Evolutionary conservation across 2,888 invertebrate species (phyloP), one percentile per base, ranked within the genome.

Genomic region (Acleris emargana): DNA sequence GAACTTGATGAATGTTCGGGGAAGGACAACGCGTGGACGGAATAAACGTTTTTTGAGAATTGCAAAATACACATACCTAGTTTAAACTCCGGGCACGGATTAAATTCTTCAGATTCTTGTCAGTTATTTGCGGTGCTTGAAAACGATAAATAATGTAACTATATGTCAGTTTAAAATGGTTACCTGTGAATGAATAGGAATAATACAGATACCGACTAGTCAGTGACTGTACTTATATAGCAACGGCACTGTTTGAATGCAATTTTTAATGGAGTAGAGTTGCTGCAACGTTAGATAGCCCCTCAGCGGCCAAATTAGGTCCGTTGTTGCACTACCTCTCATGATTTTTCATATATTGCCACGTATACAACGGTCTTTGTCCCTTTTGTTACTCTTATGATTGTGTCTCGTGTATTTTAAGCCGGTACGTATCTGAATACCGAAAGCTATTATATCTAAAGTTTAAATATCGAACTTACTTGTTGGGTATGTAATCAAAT

Each of bases 281-380:
- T 32, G 54, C 50, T 50, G 28, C 50, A 55, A 60, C 60, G 28
- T 55, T 20, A 64, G 59, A 64, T 64, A 55, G 58, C 43, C 55
- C 63, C 16, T 22, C 47, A 45, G n/a, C 55, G 13, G 43, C 55
- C 32, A 38, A 64, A 64, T 64, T 60, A 64, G 45, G 20, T 51
- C 42, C 59, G n/a, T 60, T 64, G 55, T 60, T 50, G 58, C 52
- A 25, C 18, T 58, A 47, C 42, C 47, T 49, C 28, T 16, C n/a
- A 28, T 9, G 42, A 55, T 50, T 45, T 55, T 64, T 60, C 43
- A 50, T 47, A 47, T 47, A 63, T 51, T 57, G 55, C 28, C 55
- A 51, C 28, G 17, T 51, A 22, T 54, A 57, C 28, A 51, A 50
- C 49, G 22, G 38, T 20, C 50, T 57, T 42, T 50, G 32, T 50